Percentiles rank a stretch among this genome's conserved stretches.
Evolutionary conservation across 2,888 invertebrate species (phyloP).

Genomic region (Amiota minor): DNA sequence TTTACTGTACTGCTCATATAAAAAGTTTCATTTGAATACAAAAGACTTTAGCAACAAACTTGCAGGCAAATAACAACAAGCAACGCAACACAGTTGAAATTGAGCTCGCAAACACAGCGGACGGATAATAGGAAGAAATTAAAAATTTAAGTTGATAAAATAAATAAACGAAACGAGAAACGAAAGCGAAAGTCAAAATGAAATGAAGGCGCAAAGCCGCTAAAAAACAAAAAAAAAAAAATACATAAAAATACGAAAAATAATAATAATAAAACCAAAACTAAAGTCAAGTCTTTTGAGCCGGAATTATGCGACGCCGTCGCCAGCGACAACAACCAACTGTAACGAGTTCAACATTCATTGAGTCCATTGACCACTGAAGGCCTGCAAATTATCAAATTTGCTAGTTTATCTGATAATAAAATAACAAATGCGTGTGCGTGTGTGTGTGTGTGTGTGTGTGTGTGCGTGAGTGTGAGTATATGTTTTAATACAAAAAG

Average conservation of each 20-base stretch:
- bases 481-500: too few relatives aligned
- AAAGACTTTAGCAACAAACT: constrained; percentile 60
- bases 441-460: too few relatives aligned
- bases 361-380: constrained; percentile 60
- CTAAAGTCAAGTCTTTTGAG: constrained; percentile 33
- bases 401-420: background rate
- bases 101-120: constrained; percentile 57
- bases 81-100: constrained; percentile 51
- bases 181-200: constrained; percentile 28
- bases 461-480: too few relatives aligned
- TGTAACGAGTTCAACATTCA: constrained; percentile 35
- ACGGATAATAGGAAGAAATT: constrained; percentile 35
- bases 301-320: constrained; percentile 58
- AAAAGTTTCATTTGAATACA: constrained; percentile 39
- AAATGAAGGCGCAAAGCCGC: background rate
- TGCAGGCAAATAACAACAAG: constrained; percentile 14
- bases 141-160: background rate
- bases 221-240: constrained; percentile 6
- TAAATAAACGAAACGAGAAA: background rate
- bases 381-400: constrained; percentile 3
- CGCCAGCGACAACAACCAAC: constrained; percentile 35
- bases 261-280: constrained; percentile 38
- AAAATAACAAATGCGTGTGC: too few relatives aligned
- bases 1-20: constrained; percentile 1
- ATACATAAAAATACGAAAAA: background rate